These are phyloP conservation scores for Drosophila ezoana DNA, from an alignment of 2,888 invertebrate species.

Conservation along the genomic window DNA sequence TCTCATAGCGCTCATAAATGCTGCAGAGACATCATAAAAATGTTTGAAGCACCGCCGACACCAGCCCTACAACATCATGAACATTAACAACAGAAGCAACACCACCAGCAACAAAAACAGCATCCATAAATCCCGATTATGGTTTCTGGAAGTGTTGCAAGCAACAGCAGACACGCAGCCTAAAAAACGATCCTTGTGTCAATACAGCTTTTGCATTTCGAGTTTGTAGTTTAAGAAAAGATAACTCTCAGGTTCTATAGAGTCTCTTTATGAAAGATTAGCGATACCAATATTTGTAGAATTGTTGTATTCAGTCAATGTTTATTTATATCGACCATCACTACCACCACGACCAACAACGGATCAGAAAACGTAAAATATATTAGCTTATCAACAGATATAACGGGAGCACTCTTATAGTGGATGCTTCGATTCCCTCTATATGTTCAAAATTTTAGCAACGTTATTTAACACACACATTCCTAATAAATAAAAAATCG, in stretches of 20 bases:
- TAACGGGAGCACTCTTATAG: too few species aligned
- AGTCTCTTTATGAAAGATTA: background rate
- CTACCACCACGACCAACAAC: too few species aligned
- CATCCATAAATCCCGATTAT: conserved; percentile 80
- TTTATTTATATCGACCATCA: too few species aligned
- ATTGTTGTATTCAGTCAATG: background rate
- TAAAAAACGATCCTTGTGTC: conserved; percentile 32
- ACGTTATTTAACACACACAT: too few species aligned
- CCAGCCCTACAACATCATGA: conserved; percentile 48
- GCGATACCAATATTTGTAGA: background rate
- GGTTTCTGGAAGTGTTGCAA: conserved; percentile 79
- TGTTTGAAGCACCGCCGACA: conserved; percentile 74
- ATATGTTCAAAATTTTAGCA: too few species aligned
- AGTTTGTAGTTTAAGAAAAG: background rate
- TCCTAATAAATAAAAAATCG: too few species aligned
- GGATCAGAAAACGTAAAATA: too few species aligned
- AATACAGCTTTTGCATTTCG: background rate
- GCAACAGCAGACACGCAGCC: conserved; percentile 33
- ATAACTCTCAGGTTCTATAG: background rate
- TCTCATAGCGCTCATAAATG: conserved; percentile 69
- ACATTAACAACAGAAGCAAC: conserved; percentile 51
- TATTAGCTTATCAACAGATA: too few species aligned
- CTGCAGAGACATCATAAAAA: conserved; percentile 80
- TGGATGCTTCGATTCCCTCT: too few species aligned
- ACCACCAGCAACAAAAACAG: conserved; percentile 54